Evolutionary conservation across 1,140 invertebrate species (phyloP).

Genomic region (Cotesia chilonis): DNA sequence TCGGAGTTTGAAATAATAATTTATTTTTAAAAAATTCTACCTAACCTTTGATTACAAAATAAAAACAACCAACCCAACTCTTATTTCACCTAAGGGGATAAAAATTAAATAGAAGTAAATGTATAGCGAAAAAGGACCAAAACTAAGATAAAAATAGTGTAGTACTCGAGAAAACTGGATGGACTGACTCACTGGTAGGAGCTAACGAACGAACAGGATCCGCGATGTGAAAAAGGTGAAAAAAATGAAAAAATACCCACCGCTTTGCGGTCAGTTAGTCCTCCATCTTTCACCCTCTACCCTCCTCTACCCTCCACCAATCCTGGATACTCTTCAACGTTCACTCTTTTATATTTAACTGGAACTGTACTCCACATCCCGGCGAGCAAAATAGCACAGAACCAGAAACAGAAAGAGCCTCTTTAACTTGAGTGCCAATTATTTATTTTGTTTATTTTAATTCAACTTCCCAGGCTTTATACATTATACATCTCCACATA

Average conservation of each 20-base stretch:
- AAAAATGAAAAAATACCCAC: conserved; percentile 19
- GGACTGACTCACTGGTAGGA: conserved; percentile 13
- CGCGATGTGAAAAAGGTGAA: conserved; percentile 23
- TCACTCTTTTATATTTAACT: conserved; percentile 2
- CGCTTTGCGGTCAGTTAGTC: conserved; percentile 30
- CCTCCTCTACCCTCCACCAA: neutral
- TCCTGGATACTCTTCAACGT: conserved; percentile 14
- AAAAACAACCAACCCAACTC: neutral
- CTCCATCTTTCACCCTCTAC: neutral
- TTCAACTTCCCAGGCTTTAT: too few relatives aligned
- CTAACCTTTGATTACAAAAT: neutral
- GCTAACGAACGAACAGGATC: conserved; percentile 28
- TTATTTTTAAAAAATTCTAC: neutral
- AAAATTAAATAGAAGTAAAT: conserved; percentile 25
- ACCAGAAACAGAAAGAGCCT: too few relatives aligned
- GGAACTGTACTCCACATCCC: neutral
- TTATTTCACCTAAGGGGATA: neutral
- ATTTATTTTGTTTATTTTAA: too few relatives aligned
- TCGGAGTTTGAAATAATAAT: neutral
- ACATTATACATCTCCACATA: too few relatives aligned
- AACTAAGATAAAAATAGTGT: neutral
- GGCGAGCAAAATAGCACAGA: neutral
- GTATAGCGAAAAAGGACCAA: neutral
- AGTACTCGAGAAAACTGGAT: conserved; percentile 23
- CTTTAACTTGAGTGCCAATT: too few relatives aligned